Percentiles rank a stretch among this genome's conserved stretches.
Evolutionary conservation across 2,888 invertebrate genomes (phyloP).

Genomic region (Cabera pusaria): DNA sequence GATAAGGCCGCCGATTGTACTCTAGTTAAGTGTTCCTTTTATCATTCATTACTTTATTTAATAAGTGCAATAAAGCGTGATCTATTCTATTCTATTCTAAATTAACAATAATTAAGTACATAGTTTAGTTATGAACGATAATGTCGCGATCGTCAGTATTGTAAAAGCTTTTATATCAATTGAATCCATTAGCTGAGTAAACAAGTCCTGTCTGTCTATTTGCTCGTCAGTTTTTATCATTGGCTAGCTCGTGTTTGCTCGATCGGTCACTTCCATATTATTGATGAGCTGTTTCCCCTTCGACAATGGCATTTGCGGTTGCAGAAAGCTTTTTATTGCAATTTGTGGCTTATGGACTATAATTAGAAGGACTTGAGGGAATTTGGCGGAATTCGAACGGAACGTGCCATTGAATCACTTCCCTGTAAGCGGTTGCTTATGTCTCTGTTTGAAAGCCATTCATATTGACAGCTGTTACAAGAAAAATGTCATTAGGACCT

Average conservation of each 20-base stretch:
- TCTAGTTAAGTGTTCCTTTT: no score
- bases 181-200: slow-evolving; percentile 83
- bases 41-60: no score
- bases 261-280: slow-evolving; percentile 79
- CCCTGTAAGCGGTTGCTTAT: slow-evolving; percentile 1
- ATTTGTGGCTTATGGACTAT: slow-evolving; percentile 33
- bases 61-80: no score
- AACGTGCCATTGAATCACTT: no score
- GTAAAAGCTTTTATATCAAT: slow-evolving; percentile 83
- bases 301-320: slow-evolving; percentile 47
- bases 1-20: no score
- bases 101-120: no score
- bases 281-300: slow-evolving; percentile 73
- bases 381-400: no score
- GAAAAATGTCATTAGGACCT: no score
- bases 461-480: background rate
- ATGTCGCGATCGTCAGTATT: slow-evolving; percentile 70
- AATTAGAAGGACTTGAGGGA: slow-evolving; percentile 10
- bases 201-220: slow-evolving; percentile 79
- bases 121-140: slow-evolving; percentile 45
- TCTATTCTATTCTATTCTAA: no score
- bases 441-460: background rate
- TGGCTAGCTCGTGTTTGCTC: slow-evolving; percentile 77
- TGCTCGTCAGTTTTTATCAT: slow-evolving; percentile 83
- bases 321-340: slow-evolving; percentile 44